These are phyloP conservation scores for Microchrysa polita DNA, from an alignment of 2,888 invertebrate species.

Conservation along the genomic window DNA sequence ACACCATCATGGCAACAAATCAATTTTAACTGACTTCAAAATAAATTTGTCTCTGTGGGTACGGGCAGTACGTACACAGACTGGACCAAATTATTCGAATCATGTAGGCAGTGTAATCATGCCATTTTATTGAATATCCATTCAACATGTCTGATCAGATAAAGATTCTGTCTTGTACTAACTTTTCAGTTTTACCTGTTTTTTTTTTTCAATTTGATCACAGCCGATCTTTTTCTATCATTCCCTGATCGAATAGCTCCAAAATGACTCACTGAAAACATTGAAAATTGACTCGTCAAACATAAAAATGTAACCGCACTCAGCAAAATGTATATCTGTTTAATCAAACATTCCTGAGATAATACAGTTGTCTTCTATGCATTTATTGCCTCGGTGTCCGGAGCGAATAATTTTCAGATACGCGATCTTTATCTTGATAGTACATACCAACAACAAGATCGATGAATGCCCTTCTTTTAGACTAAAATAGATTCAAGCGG, in stretches of 20 bases:
- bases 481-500: no score
- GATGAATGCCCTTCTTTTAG: background rate
- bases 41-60: background rate
- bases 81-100: no score
- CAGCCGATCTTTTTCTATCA: background rate
- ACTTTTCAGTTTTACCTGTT: no score
- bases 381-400: background rate
- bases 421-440: background rate
- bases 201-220: background rate
- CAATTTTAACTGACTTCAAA: background rate
- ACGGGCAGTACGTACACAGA: background rate
- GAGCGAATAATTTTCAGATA: background rate
- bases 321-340: slow-evolving; percentile 7
- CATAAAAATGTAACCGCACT: background rate
- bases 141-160: background rate
- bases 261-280: background rate
- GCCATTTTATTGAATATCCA: no score
- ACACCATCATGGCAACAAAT: background rate
- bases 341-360: slow-evolving; percentile 20
- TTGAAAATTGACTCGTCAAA: background rate
- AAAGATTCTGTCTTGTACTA: background rate
- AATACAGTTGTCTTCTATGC: slow-evolving; percentile 35
- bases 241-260: background rate
- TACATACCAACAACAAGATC: no score
- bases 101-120: no score